Conservation (phyloP, 2,888 invertebrate species). For the Tachina lurida region DNA sequence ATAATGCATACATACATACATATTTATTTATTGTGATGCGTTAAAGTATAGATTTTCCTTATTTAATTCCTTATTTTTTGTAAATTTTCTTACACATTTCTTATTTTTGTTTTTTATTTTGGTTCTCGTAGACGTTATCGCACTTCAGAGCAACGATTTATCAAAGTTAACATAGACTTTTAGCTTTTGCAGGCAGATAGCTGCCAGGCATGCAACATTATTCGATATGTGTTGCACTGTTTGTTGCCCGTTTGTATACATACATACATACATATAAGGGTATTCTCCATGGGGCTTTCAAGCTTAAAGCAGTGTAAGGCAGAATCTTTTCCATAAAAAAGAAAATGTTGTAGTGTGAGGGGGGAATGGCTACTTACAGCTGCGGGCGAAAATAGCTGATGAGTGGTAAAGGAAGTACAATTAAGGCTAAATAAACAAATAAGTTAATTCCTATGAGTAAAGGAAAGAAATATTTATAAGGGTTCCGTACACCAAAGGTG, state of each 20-base stretch:
- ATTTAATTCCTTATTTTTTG: conserved; percentile 41
- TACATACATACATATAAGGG: conserved; percentile 22
- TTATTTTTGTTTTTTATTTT: conserved; percentile 47
- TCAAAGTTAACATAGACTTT: conserved; percentile 82
- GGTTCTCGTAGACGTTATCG: conserved; percentile 72
- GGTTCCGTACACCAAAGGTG: no score
- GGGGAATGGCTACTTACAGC: conserved; percentile 47
- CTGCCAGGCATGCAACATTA: conserved; percentile 69
- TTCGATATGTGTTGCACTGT: conserved; percentile 39
- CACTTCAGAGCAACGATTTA: conserved; percentile 82
- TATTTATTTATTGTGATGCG: conserved; percentile 57
- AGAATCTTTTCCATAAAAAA: conserved; percentile 66
- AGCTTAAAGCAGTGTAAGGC: conserved; percentile 37
- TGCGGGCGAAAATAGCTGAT: conserved; percentile 5
- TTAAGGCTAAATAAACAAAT: neutral
- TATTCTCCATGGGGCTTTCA: conserved; percentile 67
- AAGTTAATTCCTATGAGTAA: neutral
- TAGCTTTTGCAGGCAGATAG: conserved; percentile 73
- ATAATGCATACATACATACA: conserved; percentile 60
- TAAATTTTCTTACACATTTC: conserved; percentile 2
- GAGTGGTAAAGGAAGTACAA: neutral
- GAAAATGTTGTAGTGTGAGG: conserved; percentile 52
- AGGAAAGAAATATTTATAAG: neutral
- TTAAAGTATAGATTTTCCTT: conserved; percentile 65
- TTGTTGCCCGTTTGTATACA: conserved; percentile 18